These are phyloP conservation scores for Paratilapia polleni DNA, from an alignment of 2,113 vertebrate species.

Conservation along the genomic window DNA sequence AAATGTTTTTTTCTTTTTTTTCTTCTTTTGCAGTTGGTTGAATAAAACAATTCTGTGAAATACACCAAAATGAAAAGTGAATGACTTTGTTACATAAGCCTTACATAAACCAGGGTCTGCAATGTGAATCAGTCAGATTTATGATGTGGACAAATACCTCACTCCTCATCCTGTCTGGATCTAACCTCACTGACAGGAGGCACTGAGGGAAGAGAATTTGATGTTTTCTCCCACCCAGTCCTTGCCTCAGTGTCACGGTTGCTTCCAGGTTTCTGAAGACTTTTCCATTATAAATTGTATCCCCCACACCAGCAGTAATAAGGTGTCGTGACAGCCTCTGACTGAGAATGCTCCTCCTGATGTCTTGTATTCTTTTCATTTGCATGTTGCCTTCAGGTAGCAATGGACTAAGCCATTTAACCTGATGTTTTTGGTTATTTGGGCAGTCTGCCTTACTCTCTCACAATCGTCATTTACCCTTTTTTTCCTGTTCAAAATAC, in stretches of 20 bases:
- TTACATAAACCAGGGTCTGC: constrained; percentile 52
- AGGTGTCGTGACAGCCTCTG: background rate
- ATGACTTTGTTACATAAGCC: constrained; percentile 36
- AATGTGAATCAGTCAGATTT: constrained; percentile 43
- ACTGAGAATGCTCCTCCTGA: background rate
- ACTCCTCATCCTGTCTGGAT: background rate
- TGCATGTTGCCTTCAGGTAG: background rate
- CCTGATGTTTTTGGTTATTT: background rate
- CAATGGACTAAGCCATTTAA: background rate
- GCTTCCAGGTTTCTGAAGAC: background rate
- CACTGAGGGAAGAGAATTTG: background rate
- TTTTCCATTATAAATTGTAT: constrained; percentile 1
- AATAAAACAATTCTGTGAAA: background rate
- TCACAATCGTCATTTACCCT: background rate
- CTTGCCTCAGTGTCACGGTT: background rate
- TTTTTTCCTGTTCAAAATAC: background rate
- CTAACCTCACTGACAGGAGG: constrained; percentile 8
- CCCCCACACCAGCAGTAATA: background rate
- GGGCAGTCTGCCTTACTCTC: background rate
- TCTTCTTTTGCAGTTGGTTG: background rate
- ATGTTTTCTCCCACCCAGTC: background rate
- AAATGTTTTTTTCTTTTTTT: constrained; percentile 1
- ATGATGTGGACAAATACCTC: constrained; percentile 12
- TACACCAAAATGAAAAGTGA: background rate
- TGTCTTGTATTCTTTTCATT: background rate